Evolutionary conservation across 2,113 vertebrate species (phyloP).

Genomic region (Seriola quinqueradiata): DNA sequence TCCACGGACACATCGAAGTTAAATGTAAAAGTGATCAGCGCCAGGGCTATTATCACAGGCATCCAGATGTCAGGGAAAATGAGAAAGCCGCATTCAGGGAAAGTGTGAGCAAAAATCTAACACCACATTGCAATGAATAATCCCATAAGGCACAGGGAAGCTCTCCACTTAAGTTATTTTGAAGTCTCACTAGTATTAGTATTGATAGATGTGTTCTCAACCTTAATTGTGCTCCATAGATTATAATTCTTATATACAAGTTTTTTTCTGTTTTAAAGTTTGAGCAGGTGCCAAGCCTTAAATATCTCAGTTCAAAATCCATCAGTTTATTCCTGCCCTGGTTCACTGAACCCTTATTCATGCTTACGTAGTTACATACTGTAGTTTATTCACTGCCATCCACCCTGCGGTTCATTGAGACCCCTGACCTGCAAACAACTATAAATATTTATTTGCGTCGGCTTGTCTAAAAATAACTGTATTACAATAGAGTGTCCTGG

Average conservation of each 20-base stretch:
- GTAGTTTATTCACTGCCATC: constrained; percentile 55
- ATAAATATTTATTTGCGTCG: constrained; percentile 84
- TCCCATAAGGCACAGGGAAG: constrained; percentile 29
- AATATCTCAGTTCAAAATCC: constrained; percentile 37
- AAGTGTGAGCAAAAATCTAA: constrained; percentile 64
- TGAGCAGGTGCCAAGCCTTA: constrained; percentile 25
- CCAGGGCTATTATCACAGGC: constrained; percentile 57
- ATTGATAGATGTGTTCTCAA: constrained; percentile 40
- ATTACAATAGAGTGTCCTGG: constrained; percentile 79
- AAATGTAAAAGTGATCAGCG: constrained; percentile 64
- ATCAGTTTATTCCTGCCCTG: constrained; percentile 20
- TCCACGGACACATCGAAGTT: constrained; percentile 64
- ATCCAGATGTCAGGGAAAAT: constrained; percentile 61
- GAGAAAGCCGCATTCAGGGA: constrained; percentile 55
- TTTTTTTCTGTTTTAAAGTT: constrained; percentile 17
- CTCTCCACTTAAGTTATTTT: constrained; percentile 46
- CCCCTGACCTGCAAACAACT: constrained; percentile 80
- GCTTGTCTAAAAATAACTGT: constrained; percentile 81
- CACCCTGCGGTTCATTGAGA: constrained; percentile 59
- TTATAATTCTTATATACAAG: constrained; percentile 9
- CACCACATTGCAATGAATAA: constrained; percentile 46
- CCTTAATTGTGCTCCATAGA: constrained; percentile 28
- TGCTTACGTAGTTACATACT: constrained; percentile 64
- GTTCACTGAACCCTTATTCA: constrained; percentile 52
- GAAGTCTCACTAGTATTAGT: constrained; percentile 43